A percentile compares a stretch with the other conserved stretches of the same genome.
Evolutionary conservation across 2,888 invertebrate genomes (phyloP).

Genomic region (Agonum fuliginosum): DNA sequence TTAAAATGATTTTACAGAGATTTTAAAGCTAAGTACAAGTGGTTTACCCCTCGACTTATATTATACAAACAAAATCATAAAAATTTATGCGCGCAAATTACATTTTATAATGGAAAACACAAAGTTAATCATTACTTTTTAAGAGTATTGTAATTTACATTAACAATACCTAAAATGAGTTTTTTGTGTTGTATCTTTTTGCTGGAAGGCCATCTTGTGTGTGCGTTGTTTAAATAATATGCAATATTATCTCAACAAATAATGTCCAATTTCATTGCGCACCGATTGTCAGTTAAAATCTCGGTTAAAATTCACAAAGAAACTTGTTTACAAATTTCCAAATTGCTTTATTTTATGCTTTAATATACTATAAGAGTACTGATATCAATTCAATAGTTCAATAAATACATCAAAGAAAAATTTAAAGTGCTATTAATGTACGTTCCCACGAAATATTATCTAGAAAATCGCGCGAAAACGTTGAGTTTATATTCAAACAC

Average conservation of each 20-base stretch:
- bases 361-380: background rate
- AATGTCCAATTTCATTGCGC: background rate
- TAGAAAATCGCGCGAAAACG: slow-evolving; percentile 34
- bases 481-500: background rate
- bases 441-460: background rate
- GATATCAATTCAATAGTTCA: slow-evolving; percentile 21
- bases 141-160: slow-evolving; percentile 6
- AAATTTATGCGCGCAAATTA: background rate
- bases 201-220: slow-evolving; percentile 36
- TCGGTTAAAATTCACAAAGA: background rate
- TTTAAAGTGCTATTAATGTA: slow-evolving; percentile 18
- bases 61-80: background rate
- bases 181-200: slow-evolving; percentile 6
- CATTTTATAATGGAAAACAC: slow-evolving; percentile 8
- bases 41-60: too few relatives aligned
- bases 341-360: background rate
- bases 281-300: slow-evolving; percentile 5
- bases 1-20: too few relatives aligned
- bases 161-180: background rate
- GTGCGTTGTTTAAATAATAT: slow-evolving; percentile 30
- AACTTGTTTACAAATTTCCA: background rate
- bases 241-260: slow-evolving; percentile 10
- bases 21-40: too few relatives aligned
- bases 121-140: slow-evolving; percentile 14
- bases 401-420: slow-evolving; percentile 19